These are phyloP conservation scores for Gallinago undulata DNA, from an alignment of 2,113 vertebrate genomes.

Conservation along the genomic window DNA sequence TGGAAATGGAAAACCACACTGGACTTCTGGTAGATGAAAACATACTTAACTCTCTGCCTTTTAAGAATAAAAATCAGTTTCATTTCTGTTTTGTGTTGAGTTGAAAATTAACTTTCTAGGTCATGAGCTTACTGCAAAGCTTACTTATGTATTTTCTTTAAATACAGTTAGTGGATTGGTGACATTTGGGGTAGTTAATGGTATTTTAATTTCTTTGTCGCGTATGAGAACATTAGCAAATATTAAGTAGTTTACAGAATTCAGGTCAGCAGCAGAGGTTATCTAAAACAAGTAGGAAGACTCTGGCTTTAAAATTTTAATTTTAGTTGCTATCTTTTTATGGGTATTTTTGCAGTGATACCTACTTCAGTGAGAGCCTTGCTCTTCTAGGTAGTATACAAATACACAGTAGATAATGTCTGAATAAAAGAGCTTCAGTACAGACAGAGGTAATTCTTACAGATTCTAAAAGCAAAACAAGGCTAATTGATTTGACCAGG, in stretches of 20 bases:
- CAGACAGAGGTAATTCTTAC: not conserved
- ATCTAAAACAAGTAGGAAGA: not conserved
- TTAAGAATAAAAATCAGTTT: not conserved
- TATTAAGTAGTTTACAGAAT: not conserved
- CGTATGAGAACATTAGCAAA: not conserved
- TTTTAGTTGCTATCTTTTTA: not conserved
- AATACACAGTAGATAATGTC: not conserved
- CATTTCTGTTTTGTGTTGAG: not conserved
- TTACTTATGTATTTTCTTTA: not conserved
- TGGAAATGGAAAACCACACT: not conserved
- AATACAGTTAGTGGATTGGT: not conserved
- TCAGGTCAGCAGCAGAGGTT: not conserved
- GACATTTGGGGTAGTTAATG: not conserved
- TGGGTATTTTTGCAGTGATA: not conserved
- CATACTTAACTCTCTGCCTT: not conserved
- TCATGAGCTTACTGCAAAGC: not conserved
- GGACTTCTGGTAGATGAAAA: not conserved
- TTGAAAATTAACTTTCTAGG: not conserved
- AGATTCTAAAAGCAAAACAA: not conserved
- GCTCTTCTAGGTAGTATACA: not conserved
- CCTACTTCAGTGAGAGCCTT: not conserved
- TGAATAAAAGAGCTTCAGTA: not conserved
- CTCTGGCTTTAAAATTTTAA: not conserved
- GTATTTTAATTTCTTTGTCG: not conserved
- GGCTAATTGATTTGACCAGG: not conserved